Percentiles rank a stretch among this genome's conserved stretches.
These are phyloP conservation scores for Artibeus jamaicensis DNA, from an alignment of 2,797 vertebrate species.

Conservation along the genomic window DNA sequence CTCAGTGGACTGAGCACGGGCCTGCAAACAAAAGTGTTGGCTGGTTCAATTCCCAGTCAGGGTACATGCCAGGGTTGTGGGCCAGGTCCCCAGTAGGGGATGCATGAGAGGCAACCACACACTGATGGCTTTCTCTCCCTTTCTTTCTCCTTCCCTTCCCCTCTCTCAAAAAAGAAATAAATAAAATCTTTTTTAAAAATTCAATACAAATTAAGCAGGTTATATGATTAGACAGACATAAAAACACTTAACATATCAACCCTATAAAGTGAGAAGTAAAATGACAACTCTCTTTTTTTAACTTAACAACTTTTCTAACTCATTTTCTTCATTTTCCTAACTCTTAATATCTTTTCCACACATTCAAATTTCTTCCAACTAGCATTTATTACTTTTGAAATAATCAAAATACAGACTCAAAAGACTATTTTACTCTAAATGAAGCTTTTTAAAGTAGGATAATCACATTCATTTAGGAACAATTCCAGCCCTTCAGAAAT, in stretches of 20 bases:
- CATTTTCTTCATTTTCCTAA: neutral
- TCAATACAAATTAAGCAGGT: neutral
- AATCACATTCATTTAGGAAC: neutral
- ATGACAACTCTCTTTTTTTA: neutral
- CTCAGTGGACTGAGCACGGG: no score
- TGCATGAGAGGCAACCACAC: no score
- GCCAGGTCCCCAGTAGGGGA: no score
- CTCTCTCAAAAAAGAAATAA: no score
- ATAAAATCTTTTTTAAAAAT: neutral
- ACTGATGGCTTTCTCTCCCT: no score
- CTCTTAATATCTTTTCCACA: neutral
- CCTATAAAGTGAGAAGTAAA: neutral
- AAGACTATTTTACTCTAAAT: neutral
- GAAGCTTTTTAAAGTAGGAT: neutral
- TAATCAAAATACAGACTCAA: slow-evolving; percentile 21
- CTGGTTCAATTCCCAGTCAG: no score
- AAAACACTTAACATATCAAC: neutral
- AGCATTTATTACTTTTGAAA: slow-evolving; percentile 13
- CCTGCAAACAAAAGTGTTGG: no score
- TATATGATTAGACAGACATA: neutral
- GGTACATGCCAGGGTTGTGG: no score
- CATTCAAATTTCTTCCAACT: neutral
- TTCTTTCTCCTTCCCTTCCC: no score
- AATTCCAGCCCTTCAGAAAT: slow-evolving; percentile 24
- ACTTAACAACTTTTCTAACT: neutral